These are phyloP conservation scores for Enteromius trimaculatus DNA, from an alignment of 2,797 vertebrate genomes.

Conservation along the genomic window DNA sequence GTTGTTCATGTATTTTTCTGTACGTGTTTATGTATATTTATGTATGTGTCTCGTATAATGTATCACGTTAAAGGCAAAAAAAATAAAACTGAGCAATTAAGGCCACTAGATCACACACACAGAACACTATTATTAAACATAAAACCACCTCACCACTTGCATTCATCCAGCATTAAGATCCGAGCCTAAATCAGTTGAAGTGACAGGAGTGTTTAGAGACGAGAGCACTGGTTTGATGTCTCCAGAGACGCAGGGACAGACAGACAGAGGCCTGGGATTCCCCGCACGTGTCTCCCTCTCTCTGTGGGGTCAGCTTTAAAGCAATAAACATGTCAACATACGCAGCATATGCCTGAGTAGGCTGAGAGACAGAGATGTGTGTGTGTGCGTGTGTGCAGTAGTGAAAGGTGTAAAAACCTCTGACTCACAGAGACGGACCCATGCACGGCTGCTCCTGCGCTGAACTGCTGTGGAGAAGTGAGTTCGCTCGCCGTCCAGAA, in stretches of 20 bases:
- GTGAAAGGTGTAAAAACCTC: slow-evolving; percentile 95
- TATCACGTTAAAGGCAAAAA: too few species aligned
- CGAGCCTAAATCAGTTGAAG: too few species aligned
- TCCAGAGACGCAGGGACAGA: neutral
- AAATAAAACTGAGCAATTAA: too few species aligned
- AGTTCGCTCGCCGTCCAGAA: slow-evolving; percentile 84
- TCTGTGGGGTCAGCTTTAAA: slow-evolving; percentile 71
- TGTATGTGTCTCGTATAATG: too few species aligned
- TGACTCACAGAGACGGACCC: slow-evolving; percentile 96
- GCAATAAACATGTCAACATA: slow-evolving; percentile 76
- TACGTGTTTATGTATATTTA: too few species aligned
- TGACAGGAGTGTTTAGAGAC: neutral
- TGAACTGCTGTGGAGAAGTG: slow-evolving; percentile 87
- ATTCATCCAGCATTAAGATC: neutral
- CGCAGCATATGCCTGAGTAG: slow-evolving; percentile 65
- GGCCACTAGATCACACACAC: too few species aligned
- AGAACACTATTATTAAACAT: neutral
- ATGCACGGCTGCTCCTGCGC: slow-evolving; percentile 88
- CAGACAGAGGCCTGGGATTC: slow-evolving; percentile 36
- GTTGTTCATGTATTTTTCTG: too few species aligned
- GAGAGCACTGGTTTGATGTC: neutral
- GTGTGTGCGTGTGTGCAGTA: slow-evolving; percentile 75
- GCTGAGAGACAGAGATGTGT: slow-evolving; percentile 52
- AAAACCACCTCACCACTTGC: neutral
- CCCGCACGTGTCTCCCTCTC: slow-evolving; percentile 49